phyloP scores from a whole-genome alignment of 1,140 invertebrate genomes.

The Panagrolaimus sp. region DNA sequence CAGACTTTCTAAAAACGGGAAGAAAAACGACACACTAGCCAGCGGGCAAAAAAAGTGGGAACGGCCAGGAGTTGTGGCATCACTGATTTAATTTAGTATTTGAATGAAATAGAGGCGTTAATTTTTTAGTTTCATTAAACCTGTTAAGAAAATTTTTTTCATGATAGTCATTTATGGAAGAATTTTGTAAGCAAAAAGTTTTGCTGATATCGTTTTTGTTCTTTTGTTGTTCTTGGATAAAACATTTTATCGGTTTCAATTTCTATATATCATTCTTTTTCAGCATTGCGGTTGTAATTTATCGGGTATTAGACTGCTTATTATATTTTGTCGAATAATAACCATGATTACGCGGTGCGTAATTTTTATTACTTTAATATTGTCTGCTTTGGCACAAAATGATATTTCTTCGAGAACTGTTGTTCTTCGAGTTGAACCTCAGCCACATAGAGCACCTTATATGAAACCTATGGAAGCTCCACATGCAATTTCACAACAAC shows the following conservation, averaged over 20 bases:
- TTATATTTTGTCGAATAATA: background rate
- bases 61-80: background rate
- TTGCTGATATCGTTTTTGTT: background rate
- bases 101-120: background rate
- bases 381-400: background rate
- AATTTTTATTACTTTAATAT: background rate
- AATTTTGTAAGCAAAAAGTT: background rate
- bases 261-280: no score
- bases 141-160: background rate
- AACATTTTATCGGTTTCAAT: no score
- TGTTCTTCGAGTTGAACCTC: slow-evolving; percentile 39
- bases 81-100: no score
- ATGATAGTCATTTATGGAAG: background rate
- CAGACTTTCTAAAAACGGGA: slow-evolving; percentile 2
- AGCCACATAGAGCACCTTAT: slow-evolving; percentile 26
- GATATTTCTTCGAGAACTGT: slow-evolving; percentile 32
- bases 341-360: slow-evolving; percentile 7
- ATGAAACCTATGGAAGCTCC: slow-evolving; percentile 34
- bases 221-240: background rate
- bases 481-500: slow-evolving; percentile 25
- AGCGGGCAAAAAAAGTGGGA: background rate
- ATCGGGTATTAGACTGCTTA: no score
- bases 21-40: slow-evolving; percentile 1
- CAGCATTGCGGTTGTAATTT: no score
- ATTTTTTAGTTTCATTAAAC: background rate